phyloP scores from a whole-genome alignment of 2,888 invertebrate species.

The Dione vanillae region DNA sequence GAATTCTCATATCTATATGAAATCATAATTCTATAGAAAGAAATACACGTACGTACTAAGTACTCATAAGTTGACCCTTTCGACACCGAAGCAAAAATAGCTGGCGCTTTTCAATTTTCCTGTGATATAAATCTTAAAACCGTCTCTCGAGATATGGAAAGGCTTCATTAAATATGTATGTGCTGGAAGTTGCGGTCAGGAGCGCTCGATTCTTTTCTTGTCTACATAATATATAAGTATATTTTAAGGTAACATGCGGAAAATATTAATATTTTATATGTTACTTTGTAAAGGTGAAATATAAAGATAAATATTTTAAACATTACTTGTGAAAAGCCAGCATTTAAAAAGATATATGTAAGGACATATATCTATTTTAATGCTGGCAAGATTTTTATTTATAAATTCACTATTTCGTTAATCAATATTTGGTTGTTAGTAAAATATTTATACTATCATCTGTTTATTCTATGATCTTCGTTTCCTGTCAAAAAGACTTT shows the following conservation, averaged over 20 bases:
- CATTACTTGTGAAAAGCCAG: too few species aligned
- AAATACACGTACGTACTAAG: background rate
- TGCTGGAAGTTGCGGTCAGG: constrained; percentile 27
- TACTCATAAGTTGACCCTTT: constrained; percentile 2
- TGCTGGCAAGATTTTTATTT: background rate
- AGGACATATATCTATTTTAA: too few species aligned
- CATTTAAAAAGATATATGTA: too few species aligned
- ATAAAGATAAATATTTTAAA: too few species aligned
- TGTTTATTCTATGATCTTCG: too few species aligned
- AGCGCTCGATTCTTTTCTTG: constrained; percentile 22
- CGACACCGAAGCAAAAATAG: constrained; percentile 19
- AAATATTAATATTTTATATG: background rate
- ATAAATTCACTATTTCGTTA: background rate
- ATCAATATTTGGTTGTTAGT: background rate
- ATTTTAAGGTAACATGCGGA: too few species aligned
- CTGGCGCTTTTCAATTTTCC: constrained; percentile 62
- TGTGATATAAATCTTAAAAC: constrained; percentile 68
- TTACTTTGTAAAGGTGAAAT: background rate
- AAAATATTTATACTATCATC: background rate
- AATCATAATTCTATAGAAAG: background rate
- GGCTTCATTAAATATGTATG: constrained; percentile 66
- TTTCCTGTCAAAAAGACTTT: background rate
- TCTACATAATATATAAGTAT: constrained; percentile 21
- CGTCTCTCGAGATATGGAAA: constrained; percentile 62
- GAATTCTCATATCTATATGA: background rate